Percentiles rank a stretch among this genome's conserved stretches.
phyloP scores from a whole-genome alignment of 2,888 invertebrate genomes.

The Heliconius charithonia region DNA sequence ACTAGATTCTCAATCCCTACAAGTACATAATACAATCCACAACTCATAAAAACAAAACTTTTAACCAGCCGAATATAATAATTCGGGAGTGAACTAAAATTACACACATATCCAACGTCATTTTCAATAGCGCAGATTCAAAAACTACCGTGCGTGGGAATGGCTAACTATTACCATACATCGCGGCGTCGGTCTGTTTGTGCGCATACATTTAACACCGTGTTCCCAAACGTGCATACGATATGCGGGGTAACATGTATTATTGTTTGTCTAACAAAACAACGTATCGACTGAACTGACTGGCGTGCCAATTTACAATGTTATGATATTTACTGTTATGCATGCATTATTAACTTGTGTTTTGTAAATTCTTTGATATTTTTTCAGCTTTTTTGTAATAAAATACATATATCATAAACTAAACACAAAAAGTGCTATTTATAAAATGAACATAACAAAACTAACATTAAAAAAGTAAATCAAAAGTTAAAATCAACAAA shows the following conservation, averaged over 20 bases:
- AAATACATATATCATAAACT: too few species aligned
- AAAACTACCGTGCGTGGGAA: constrained; percentile 38
- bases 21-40: neutral
- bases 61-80: neutral
- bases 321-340: constrained; percentile 32
- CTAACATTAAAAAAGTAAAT: too few species aligned
- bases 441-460: too few species aligned
- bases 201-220: constrained; percentile 46
- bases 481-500: too few species aligned
- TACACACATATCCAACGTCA: constrained; percentile 13
- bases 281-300: constrained; percentile 38
- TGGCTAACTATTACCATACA: constrained; percentile 37
- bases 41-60: neutral
- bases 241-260: constrained; percentile 39
- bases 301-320: constrained; percentile 34
- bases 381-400: neutral
- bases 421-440: too few species aligned
- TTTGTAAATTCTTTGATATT: neutral
- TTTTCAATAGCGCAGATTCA: constrained; percentile 34
- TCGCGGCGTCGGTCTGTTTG: constrained; percentile 43
- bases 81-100: constrained; percentile 25
- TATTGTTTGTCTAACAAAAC: constrained; percentile 46
- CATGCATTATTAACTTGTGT: neutral
- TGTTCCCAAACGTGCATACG: constrained; percentile 41
- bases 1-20: neutral